Evolutionary conservation across 2,888 invertebrate genomes (phyloP).

Genomic region (Deilephila porcellus): DNA sequence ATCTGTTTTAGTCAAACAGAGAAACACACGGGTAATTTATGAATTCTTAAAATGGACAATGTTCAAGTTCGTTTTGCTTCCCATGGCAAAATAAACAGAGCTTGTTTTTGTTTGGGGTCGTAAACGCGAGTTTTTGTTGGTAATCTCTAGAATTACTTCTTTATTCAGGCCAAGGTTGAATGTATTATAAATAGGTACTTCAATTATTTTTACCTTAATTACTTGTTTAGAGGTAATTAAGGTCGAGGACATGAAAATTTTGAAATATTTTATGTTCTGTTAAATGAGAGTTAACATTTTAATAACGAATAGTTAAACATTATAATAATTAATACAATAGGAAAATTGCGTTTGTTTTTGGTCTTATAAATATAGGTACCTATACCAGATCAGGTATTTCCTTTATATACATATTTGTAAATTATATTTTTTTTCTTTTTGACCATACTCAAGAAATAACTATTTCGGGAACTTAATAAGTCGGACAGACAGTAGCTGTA

Average conservation of each 20-base stretch:
- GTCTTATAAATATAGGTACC: too few species aligned
- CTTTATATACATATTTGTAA: too few species aligned
- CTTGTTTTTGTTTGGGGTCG: neutral
- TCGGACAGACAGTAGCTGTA: too few species aligned
- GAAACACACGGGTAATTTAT: conserved; percentile 6
- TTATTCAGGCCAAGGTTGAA: conserved; percentile 1
- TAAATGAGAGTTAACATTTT: neutral
- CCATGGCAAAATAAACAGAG: neutral
- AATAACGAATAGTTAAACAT: too few species aligned
- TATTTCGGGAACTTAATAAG: too few species aligned
- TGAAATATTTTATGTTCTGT: neutral
- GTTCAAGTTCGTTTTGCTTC: conserved; percentile 30
- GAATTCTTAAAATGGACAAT: conserved; percentile 18
- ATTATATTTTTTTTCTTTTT: too few species aligned
- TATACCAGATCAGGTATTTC: too few species aligned
- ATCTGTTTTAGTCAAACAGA: neutral
- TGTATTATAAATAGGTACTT: neutral
- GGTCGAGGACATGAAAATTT: neutral
- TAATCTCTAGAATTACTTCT: conserved; percentile 12
- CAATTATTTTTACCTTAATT: conserved; percentile 6
- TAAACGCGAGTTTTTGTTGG: conserved; percentile 4
- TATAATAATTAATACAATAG: too few species aligned
- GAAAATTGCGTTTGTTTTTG: too few species aligned
- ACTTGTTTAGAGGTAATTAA: neutral
- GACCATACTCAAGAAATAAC: too few species aligned